These are phyloP conservation scores for Melanotaenia maccullochi DNA, from an alignment of 2,797 vertebrate genomes.

Conservation along the genomic window DNA sequence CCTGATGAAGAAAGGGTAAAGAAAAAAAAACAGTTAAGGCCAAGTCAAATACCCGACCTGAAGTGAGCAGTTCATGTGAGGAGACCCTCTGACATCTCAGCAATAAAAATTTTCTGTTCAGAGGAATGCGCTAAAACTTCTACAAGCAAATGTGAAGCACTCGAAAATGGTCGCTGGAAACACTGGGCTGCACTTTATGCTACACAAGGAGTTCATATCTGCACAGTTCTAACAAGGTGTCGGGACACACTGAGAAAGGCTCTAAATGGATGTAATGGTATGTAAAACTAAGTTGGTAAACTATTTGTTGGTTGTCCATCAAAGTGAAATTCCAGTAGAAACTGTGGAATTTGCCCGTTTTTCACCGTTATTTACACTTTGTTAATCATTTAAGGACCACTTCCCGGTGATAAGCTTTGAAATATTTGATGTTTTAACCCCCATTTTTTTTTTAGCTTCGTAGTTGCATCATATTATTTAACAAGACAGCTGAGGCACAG, in stretches of 20 bases:
- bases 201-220: background rate
- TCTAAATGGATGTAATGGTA: background rate
- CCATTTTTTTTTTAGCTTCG: background rate
- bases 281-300: slow-evolving; percentile 9
- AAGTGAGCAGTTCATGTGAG: background rate
- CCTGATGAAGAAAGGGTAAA: no score
- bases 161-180: background rate
- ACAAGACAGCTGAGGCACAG: background rate
- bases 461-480: background rate
- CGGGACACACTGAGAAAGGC: background rate
- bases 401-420: background rate
- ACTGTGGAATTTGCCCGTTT: slow-evolving; percentile 11
- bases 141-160: background rate
- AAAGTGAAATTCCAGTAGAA: background rate
- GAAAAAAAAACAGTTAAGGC: background rate
- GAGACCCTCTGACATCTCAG: background rate
- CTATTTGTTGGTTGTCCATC: background rate
- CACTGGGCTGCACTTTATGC: background rate
- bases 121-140: background rate
- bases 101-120: background rate
- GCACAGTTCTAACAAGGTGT: background rate
- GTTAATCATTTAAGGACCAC: slow-evolving; percentile 3
- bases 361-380: slow-evolving; percentile 3
- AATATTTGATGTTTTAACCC: slow-evolving; percentile 8
- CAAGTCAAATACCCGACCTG: background rate